phyloP scores from a whole-genome alignment of 2,113 vertebrate genomes.

The Echinops telfairi region DNA sequence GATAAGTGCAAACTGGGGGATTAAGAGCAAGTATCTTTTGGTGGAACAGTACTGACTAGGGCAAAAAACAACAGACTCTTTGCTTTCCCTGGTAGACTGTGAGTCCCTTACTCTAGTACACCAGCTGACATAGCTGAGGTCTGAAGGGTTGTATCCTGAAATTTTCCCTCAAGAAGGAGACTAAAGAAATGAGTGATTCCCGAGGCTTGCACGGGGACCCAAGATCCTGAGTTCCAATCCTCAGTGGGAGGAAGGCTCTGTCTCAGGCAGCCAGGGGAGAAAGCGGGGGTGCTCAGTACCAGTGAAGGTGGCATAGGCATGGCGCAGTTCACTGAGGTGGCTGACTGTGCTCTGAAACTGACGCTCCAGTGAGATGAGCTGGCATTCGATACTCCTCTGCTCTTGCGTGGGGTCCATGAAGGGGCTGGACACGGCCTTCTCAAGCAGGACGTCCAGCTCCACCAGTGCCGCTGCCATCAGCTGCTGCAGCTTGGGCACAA shows the following conservation, averaged over 20 bases:
- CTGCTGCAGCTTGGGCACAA: slow-evolving; percentile 83
- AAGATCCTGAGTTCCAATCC: not conserved
- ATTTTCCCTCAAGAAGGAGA: slow-evolving; percentile 35
- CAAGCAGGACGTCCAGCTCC: slow-evolving; percentile 84
- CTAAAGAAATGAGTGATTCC: not conserved
- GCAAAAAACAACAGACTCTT: not conserved
- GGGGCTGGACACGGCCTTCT: slow-evolving; percentile 78
- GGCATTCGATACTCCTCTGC: slow-evolving; percentile 78
- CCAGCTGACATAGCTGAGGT: not conserved
- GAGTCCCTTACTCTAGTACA: not conserved
- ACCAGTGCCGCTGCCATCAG: slow-evolving; percentile 78
- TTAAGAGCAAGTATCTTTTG: not conserved
- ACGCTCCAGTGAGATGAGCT: slow-evolving; percentile 81
- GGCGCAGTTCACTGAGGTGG: slow-evolving; percentile 84
- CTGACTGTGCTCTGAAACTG: slow-evolving; percentile 75
- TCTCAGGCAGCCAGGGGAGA: no score
- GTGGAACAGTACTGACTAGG: not conserved
- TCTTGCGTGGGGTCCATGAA: slow-evolving; percentile 89
- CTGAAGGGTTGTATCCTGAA: slow-evolving; percentile 4
- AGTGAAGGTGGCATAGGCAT: slow-evolving; percentile 82
- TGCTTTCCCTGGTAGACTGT: slow-evolving; percentile 22
- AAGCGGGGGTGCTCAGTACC: slow-evolving; percentile 77
- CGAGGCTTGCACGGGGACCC: not conserved
- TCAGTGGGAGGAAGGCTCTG: not conserved
- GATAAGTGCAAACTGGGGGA: not conserved